These are phyloP conservation scores for Euclidia mi DNA, from an alignment of 2,888 invertebrate genomes.

Conservation along the genomic window DNA sequence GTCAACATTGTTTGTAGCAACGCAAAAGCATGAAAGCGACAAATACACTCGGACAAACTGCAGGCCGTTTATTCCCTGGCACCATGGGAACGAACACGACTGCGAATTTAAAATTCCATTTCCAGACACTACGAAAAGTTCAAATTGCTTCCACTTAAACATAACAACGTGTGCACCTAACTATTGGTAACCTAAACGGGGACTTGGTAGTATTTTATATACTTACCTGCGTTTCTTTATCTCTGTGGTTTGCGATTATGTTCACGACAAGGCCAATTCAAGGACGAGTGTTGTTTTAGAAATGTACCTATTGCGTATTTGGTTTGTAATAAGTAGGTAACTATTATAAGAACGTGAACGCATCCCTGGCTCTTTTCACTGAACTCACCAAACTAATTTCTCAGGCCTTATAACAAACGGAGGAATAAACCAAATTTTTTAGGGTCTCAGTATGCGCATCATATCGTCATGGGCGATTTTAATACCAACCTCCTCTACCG, in stretches of 20 bases:
- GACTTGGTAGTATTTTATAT: constrained; percentile 1
- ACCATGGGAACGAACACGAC: constrained; percentile 60
- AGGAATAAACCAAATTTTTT: too few relatives aligned
- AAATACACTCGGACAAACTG: constrained; percentile 59
- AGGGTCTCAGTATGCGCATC: too few relatives aligned
- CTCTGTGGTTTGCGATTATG: background rate
- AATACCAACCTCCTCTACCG: too few relatives aligned
- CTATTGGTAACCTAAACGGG: constrained; percentile 27
- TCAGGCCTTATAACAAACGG: too few relatives aligned
- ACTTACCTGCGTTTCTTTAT: background rate
- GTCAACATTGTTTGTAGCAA: constrained; percentile 44
- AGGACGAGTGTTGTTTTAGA: too few relatives aligned
- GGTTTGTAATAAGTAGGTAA: too few relatives aligned
- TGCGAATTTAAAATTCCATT: constrained; percentile 86
- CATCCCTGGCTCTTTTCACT: too few relatives aligned
- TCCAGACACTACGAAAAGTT: constrained; percentile 71
- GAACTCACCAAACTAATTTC: too few relatives aligned
- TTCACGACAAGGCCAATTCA: background rate
- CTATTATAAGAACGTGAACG: too few relatives aligned
- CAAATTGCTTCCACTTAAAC: constrained; percentile 68
- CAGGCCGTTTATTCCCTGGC: constrained; percentile 66
- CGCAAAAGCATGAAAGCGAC: constrained; percentile 52
- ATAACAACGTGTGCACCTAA: constrained; percentile 19
- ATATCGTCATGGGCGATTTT: too few relatives aligned
- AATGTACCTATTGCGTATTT: too few relatives aligned